Evolutionary conservation across 2,888 invertebrate genomes (phyloP), one percentile per base, ranked within the genome.

Genomic region (Brachypalpus laphriformis): DNA sequence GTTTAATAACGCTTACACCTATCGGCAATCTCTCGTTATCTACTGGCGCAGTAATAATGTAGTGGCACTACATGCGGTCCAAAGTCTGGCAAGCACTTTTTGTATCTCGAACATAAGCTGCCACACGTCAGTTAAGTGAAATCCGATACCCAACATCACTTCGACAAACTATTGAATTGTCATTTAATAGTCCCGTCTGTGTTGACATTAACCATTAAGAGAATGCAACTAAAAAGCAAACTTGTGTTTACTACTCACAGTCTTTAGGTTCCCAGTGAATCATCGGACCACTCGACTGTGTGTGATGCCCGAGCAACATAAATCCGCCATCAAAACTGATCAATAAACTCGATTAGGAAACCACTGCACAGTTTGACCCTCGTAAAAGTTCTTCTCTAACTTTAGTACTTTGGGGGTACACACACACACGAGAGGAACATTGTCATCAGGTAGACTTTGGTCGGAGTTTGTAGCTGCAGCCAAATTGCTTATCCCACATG

Each of bases 321-420:
- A 75, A 75, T 82, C 65, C 22, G 45, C 63, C 70, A 76, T 76
- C 28, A 81, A 66, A 81, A 68, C 40, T 82, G 77, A 82, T 82
- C 82, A 77, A 78, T 66, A 78, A 82, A 82, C 45, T 68, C 66
- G 77, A 82, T 82, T 82, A 66, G 45, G 16, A 47, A 9, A 51
- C 25, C 61, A 34, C 37, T 28, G 49, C 34, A 59, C 37, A 20
- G 57, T 66, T 72, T 71, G 77, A 77, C 77, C 82, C 66, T 72
- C 57, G 72, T 72, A 61, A 72, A 66, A 77, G 20, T n/a, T 16
- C 59, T 20, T 49, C 8, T 47, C 16, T n/a, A 40, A 20, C 28
- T 25, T 70, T 45, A n/a, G 3, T n/a, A 18, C 31, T 20, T 18
- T 9, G 31, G 8, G 25, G n/a, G 34, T n/a, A 34, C 20, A 2